A percentile compares a stretch with the other conserved stretches of the same genome.
These are phyloP conservation scores for Heliconius charithonia DNA, from an alignment of 2,888 invertebrate genomes.

Conservation along the genomic window DNA sequence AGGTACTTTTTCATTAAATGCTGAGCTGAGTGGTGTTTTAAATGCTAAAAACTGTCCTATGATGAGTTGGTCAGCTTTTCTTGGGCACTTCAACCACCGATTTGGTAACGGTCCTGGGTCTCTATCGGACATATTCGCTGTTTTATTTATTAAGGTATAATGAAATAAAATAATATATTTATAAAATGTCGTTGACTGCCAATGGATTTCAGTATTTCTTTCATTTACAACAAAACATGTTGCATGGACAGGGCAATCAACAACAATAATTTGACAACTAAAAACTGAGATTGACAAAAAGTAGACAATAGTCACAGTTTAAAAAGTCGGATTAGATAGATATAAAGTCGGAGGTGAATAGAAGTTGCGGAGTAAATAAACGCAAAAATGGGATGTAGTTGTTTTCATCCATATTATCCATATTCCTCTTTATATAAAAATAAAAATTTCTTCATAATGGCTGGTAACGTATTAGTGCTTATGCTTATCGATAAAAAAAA, in stretches of 20 bases:
- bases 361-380: too few species aligned
- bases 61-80: slow-evolving; percentile 89
- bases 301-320: not conserved
- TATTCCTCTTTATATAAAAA: too few species aligned
- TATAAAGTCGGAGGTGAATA: too few species aligned
- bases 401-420: too few species aligned
- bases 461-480: too few species aligned
- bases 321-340: not conserved
- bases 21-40: slow-evolving; percentile 94
- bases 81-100: slow-evolving; percentile 94
- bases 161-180: not conserved
- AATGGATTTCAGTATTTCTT: not conserved
- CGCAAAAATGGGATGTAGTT: too few species aligned
- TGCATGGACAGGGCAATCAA: slow-evolving; percentile 4
- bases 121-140: slow-evolving; percentile 62
- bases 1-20: slow-evolving; percentile 93
- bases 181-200: not conserved
- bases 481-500: too few species aligned
- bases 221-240: slow-evolving; percentile 8
- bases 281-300: not conserved
- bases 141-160: not conserved
- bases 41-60: slow-evolving; percentile 95
- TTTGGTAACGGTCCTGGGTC: slow-evolving; percentile 88
- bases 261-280: slow-evolving; percentile 20
- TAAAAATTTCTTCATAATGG: too few species aligned